These are phyloP conservation scores for Mesorhabditis sp. DNA, from an alignment of 2,888 invertebrate species.

Conservation along the genomic window DNA sequence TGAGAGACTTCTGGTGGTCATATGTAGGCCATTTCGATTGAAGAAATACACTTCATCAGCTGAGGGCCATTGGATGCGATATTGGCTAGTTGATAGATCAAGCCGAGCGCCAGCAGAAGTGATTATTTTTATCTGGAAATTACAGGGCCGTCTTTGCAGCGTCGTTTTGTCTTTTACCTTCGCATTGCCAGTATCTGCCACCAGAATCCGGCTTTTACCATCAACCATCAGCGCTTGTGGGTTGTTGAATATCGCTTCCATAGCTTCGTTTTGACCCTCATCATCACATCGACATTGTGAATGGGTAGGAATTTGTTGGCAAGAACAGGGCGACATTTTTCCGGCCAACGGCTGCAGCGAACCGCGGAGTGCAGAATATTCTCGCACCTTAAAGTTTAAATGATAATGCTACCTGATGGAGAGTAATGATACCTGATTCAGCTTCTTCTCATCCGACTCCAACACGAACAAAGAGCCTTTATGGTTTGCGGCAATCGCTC, in stretches of 20 bases:
- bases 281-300: conserved; percentile 2
- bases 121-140: neutral
- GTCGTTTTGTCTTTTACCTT: conserved; percentile 18
- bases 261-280: conserved; percentile 8
- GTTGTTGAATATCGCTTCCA: conserved; percentile 22
- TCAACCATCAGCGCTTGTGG: conserved; percentile 77
- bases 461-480: conserved; percentile 87
- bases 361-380: conserved; percentile 13
- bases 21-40: conserved; percentile 82
- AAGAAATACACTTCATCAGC: conserved; percentile 64
- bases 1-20: conserved; percentile 70
- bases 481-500: conserved; percentile 84
- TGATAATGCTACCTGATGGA: neutral
- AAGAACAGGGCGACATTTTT: conserved; percentile 26
- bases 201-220: conserved; percentile 88
- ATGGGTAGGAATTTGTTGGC: conserved; percentile 15
- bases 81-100: neutral
- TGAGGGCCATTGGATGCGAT: conserved; percentile 64
- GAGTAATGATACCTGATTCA: conserved; percentile 68
- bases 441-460: conserved; percentile 83
- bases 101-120: neutral
- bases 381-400: neutral
- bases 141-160: neutral
- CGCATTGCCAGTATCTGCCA: conserved; percentile 72
- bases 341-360: conserved; percentile 21